Conservation (phyloP, 2,113 vertebrate species). For the Blennius ocellaris region DNA sequence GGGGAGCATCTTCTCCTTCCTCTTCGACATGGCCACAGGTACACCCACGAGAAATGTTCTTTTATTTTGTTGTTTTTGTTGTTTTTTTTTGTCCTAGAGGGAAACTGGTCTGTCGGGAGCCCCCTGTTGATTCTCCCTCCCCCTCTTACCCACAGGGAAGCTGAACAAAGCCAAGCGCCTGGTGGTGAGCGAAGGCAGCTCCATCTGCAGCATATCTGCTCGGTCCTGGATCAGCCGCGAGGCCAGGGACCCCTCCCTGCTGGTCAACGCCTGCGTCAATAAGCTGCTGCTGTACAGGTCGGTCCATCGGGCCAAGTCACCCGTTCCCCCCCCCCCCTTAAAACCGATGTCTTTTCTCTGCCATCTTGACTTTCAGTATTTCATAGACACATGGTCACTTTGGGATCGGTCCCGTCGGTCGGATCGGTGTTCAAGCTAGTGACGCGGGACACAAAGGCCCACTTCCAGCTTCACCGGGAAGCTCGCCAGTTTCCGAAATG, state of each 20-base stretch:
- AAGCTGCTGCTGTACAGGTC: constrained; percentile 93
- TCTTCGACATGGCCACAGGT: constrained; percentile 96
- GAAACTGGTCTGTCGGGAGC: constrained; percentile 36
- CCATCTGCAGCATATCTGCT: constrained; percentile 92
- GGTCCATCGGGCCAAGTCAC: constrained; percentile 19
- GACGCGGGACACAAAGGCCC: too few relatives aligned
- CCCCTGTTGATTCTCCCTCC: constrained; percentile 35
- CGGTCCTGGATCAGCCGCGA: constrained; percentile 95
- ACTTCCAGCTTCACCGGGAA: too few relatives aligned
- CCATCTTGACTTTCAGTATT: background rate
- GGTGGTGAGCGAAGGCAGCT: constrained; percentile 91
- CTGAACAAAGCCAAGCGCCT: constrained; percentile 95
- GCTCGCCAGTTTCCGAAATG: too few relatives aligned
- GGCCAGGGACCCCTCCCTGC: constrained; percentile 92
- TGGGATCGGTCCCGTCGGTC: too few relatives aligned
- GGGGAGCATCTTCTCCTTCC: constrained; percentile 93
- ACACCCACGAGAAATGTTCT: too few relatives aligned
- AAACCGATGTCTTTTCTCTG: constrained; percentile 7
- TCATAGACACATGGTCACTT: too few relatives aligned
- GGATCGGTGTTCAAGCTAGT: too few relatives aligned
- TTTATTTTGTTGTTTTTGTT: too few relatives aligned
- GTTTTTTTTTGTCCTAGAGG: too few relatives aligned
- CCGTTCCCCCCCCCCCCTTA: too few relatives aligned
- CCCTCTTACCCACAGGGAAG: constrained; percentile 82
- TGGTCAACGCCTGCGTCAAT: constrained; percentile 92